These are phyloP conservation scores for Pheucticus melanocephalus DNA, from an alignment of 2,113 vertebrate species.

Conservation along the genomic window DNA sequence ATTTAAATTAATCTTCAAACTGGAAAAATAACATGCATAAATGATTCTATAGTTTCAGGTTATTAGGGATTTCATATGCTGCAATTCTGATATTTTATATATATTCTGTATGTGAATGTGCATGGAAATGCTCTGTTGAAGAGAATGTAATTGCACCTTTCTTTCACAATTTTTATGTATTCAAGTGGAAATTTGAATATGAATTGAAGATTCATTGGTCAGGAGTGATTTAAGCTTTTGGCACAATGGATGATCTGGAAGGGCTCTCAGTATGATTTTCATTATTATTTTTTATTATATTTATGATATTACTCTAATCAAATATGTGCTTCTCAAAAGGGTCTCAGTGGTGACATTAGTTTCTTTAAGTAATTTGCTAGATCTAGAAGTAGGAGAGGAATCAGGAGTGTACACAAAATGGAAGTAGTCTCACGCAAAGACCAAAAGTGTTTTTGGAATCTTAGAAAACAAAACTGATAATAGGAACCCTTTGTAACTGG, in stretches of 20 bases:
- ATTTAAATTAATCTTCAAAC: not conserved
- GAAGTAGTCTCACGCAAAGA: not conserved
- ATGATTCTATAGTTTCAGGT: not conserved
- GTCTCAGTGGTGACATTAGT: rapidly evolving
- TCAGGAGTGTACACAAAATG: not conserved
- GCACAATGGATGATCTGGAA: not conserved
- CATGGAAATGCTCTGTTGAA: not conserved
- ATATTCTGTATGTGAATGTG: not conserved
- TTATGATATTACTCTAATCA: not conserved
- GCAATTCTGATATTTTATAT: not conserved
- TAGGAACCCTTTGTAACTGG: not conserved
- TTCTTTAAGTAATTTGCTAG: not conserved
- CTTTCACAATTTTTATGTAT: not conserved
- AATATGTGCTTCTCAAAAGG: not conserved
- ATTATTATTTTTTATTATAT: not conserved
- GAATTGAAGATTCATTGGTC: not conserved
- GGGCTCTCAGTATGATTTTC: not conserved
- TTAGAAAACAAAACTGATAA: not conserved
- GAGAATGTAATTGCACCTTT: not conserved
- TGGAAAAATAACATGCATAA: not conserved
- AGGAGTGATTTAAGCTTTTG: not conserved
- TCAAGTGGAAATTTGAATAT: not conserved
- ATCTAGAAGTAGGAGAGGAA: not conserved
- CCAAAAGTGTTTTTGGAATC: not conserved
- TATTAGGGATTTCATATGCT: not conserved